Percentiles rank a stretch among this genome's conserved stretches.
Conservation (phyloP, 2,113 vertebrate species). For the Haemorhous mexicanus region DNA sequence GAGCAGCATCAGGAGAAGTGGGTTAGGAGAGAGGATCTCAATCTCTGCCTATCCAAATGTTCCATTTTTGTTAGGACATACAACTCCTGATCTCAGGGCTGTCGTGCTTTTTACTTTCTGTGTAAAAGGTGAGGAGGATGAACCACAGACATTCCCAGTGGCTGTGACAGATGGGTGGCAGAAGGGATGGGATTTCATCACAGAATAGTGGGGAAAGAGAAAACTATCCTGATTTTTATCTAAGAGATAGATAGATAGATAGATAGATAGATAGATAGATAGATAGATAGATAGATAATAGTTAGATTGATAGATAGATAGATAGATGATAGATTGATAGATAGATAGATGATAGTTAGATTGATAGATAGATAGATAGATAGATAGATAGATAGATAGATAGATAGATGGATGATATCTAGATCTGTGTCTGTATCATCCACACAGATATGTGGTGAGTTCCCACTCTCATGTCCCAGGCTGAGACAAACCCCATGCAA, state of each 20-base stretch:
- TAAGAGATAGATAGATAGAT: neutral
- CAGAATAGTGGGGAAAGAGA: neutral
- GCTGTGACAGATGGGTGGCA: neutral
- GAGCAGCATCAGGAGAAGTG: neutral
- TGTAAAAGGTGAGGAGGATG: neutral
- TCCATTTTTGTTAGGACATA: rapidly evolving
- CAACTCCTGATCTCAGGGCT: neutral
- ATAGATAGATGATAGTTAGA: neutral
- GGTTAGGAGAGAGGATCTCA: neutral
- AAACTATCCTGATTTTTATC: neutral
- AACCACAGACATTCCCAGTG: no score
- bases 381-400: neutral
- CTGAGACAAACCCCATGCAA: neutral
- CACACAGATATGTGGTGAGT: rapidly evolving
- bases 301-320: neutral
- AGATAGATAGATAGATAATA: neutral
- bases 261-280: neutral
- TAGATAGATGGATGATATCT: neutral
- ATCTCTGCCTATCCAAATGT: neutral
- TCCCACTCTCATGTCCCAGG: rapidly evolving
- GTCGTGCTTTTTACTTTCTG: neutral
- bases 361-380: neutral
- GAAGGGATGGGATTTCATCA: neutral
- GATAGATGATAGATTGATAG: neutral
- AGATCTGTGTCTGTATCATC: neutral